Base-by-base conservation (phyloP, 2,888 invertebrate genomes). In the Xylota segnis region DNA sequence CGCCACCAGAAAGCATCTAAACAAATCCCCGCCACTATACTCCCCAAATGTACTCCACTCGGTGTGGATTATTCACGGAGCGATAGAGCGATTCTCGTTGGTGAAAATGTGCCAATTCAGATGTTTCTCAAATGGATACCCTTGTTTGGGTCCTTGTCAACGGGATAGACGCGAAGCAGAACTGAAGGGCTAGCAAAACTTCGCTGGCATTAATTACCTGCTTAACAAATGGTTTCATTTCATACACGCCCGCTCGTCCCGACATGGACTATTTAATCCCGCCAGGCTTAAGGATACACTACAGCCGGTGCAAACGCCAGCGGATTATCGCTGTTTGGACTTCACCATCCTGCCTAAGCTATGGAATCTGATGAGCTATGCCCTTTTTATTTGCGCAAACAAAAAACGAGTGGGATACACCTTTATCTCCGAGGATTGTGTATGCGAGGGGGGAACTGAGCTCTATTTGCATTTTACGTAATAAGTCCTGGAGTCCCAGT, bases 141-240 rank as follows among this genome's bases (percentile, higher is more conserved):
- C 34, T 2, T 9, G 40, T 74, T 66, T 34, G 52, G 52, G 61
- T 54, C 70, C 27, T 27, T 76, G 63, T 70, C 68, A 82, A 70
- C 58, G 12, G 50, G 47, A 63, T 70, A 10, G n/a, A 29, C 29
- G 47, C n/a, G 23, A 70, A 63, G 52, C 58, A 7, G 7, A 77
- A 52, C 32, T 74, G 43, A 74, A 68, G 54, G 16, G 29, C 40
- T 1, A 72, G 7, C 10, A 50, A 65, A 56, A 74, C 50, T 75
- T 70, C 56, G 63, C 18, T 18, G 14, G 74, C 43, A 74, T 83
- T 83, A 74, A 83, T 83, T 74, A 79, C 79, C 40, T 72, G 59
- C 18, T 68, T 71, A 74, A n/a, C 56, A 9, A 56, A 52, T 23
- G 56, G 43, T 59, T 47, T 47, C n/a, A 10, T 9, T 16, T 29